These are phyloP conservation scores for Psilopsiagon aurifrons DNA, from an alignment of 2,113 vertebrate species.

Conservation along the genomic window DNA sequence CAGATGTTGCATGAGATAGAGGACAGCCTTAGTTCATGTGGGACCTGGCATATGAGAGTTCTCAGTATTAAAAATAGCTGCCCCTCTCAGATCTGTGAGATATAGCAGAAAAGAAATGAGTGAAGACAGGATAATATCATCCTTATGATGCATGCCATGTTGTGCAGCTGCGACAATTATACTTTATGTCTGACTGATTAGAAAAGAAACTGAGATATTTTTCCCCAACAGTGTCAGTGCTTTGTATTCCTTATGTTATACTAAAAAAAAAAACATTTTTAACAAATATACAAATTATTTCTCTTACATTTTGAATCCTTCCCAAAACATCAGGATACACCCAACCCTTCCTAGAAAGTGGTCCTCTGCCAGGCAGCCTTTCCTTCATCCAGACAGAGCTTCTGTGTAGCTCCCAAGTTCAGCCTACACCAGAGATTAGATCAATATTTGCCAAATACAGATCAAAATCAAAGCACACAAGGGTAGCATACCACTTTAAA, in stretches of 20 bases:
- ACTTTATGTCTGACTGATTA: neutral
- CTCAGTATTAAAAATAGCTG: slow-evolving; percentile 33
- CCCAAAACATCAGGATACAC: neutral
- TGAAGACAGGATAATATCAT: slow-evolving; percentile 19
- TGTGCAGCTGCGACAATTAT: slow-evolving; percentile 9
- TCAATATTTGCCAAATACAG: neutral
- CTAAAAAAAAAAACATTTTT: neutral
- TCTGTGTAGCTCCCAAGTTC: neutral
- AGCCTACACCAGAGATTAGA: neutral
- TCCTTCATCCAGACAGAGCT: neutral
- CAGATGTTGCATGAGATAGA: neutral
- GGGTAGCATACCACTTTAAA: neutral
- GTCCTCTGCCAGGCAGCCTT: neutral
- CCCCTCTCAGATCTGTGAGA: neutral
- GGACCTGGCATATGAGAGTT: slow-evolving; percentile 16
- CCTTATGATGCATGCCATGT: neutral
- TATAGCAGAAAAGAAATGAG: neutral
- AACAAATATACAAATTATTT: neutral
- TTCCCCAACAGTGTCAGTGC: neutral
- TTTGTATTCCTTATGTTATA: neutral
- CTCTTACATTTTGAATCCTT: neutral
- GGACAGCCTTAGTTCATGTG: neutral
- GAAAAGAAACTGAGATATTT: neutral
- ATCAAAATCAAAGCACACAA: neutral
- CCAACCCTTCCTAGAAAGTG: neutral